These are phyloP conservation scores for Tympanuchus pallidicinctus DNA, from an alignment of 2,113 vertebrate species.

Conservation along the genomic window DNA sequence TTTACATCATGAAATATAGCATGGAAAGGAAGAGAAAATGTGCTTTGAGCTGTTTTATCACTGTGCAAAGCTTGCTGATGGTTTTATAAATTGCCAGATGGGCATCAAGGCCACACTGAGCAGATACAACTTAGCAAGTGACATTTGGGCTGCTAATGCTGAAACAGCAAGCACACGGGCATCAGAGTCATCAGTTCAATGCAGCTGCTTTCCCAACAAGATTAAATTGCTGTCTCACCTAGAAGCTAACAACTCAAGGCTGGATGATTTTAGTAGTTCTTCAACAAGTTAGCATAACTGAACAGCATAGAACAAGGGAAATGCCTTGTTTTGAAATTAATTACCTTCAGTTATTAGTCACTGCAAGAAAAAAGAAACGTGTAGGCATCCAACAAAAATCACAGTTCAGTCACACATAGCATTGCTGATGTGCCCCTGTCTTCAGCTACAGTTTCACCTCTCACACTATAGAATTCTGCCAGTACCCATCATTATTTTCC, in stretches of 20 bases:
- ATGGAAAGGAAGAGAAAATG: neutral
- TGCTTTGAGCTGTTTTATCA: neutral
- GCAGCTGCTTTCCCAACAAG: neutral
- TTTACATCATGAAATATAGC: neutral
- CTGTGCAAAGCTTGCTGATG: neutral
- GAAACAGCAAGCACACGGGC: neutral
- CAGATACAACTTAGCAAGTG: constrained; percentile 8
- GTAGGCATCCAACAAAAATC: neutral
- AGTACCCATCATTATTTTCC: neutral
- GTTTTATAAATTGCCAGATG: constrained; percentile 38
- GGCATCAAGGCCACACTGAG: neutral
- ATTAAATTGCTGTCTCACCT: neutral
- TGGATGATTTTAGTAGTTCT: neutral
- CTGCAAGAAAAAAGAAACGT: neutral
- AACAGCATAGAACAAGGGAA: neutral
- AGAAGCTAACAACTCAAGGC: neutral
- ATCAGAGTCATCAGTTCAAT: neutral
- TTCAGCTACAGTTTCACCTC: neutral
- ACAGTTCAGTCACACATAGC: neutral
- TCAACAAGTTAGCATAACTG: neutral
- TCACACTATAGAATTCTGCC: neutral
- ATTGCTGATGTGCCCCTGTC: neutral
- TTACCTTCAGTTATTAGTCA: neutral
- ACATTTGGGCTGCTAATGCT: constrained; percentile 1
- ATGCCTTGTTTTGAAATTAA: neutral